A percentile compares a stretch with the other conserved stretches of the same genome.
Conservation (phyloP, 2,888 invertebrate species). For the Meiosimyza decipiens region DNA sequence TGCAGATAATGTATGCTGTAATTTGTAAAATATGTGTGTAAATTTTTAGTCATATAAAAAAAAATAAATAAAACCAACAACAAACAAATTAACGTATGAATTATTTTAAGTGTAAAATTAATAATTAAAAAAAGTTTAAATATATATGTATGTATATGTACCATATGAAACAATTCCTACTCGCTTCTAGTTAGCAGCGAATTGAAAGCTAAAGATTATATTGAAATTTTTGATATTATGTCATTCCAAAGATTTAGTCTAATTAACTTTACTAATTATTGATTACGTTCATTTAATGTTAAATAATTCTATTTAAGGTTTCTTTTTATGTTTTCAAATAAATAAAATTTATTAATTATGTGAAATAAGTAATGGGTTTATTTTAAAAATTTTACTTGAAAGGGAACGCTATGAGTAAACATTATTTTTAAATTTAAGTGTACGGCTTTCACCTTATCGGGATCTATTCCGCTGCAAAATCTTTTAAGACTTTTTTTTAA, state of each 20-base stretch:
- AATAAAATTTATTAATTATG: constrained; percentile 56
- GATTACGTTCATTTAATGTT: constrained; percentile 53
- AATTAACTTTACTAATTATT: constrained; percentile 51
- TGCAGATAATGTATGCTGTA: background rate
- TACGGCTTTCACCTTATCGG: too few species aligned
- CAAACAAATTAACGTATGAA: constrained; percentile 25
- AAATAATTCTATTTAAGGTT: constrained; percentile 49
- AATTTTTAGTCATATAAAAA: constrained; percentile 17
- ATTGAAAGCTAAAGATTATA: constrained; percentile 23
- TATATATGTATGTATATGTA: background rate
- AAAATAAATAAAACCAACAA: constrained; percentile 8
- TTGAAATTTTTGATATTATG: constrained; percentile 53
- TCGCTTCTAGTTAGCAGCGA: constrained; percentile 57
- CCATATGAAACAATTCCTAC: constrained; percentile 46
- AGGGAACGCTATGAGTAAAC: too few species aligned
- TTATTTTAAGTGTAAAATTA: constrained; percentile 20
- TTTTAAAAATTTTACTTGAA: background rate
- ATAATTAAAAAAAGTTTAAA: constrained; percentile 25
- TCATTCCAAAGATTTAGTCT: constrained; percentile 66
- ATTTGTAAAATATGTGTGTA: constrained; percentile 28
- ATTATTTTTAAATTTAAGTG: too few species aligned
- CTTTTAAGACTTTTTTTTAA: too few species aligned
- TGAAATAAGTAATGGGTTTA: background rate
- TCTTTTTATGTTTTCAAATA: constrained; percentile 58
- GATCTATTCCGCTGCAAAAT: too few species aligned